A percentile compares a stretch with the other conserved stretches of the same genome.
phyloP scores from a whole-genome alignment of 2,888 invertebrate genomes.

The Tachina lurida region DNA sequence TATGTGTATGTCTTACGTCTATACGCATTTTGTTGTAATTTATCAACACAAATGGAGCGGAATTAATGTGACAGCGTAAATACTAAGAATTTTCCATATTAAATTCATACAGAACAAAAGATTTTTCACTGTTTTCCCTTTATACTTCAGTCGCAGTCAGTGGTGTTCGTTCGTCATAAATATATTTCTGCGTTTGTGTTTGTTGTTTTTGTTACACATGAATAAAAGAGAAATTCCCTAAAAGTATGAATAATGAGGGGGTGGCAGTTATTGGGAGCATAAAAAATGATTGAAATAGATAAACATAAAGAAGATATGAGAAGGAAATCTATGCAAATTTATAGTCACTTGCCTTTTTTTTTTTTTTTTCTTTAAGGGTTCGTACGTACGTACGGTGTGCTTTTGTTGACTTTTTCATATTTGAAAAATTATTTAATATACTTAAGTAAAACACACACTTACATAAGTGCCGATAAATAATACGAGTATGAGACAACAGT shows the following conservation, averaged over 20 bases:
- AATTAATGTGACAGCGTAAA: conserved; percentile 70
- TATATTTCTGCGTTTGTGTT: too few relatives aligned
- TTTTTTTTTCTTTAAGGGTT: background rate
- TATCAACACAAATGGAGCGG: conserved; percentile 71
- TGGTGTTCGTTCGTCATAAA: background rate
- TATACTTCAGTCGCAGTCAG: background rate
- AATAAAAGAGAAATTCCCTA: conserved; percentile 6
- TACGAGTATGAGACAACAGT: background rate
- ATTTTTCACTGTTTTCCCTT: conserved; percentile 45
- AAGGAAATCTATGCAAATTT: conserved; percentile 60
- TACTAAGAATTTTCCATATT: conserved; percentile 57
- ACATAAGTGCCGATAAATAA: background rate
- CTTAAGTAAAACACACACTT: conserved; percentile 40
- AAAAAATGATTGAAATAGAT: conserved; percentile 43
- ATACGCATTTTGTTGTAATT: conserved; percentile 59
- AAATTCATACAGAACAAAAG: conserved; percentile 34
- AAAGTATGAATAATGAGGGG: conserved; percentile 35
- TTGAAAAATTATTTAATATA: conserved; percentile 67
- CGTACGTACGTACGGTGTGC: background rate
- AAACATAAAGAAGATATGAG: conserved; percentile 42
- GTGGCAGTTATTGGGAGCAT: conserved; percentile 33
- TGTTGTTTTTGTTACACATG: conserved; percentile 40
- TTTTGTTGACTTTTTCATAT: conserved; percentile 48
- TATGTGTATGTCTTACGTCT: conserved; percentile 36
- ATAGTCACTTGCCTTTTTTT: conserved; percentile 26